These are phyloP conservation scores for Varecia variegata DNA, from an alignment of 2,797 vertebrate species.

Conservation along the genomic window DNA sequence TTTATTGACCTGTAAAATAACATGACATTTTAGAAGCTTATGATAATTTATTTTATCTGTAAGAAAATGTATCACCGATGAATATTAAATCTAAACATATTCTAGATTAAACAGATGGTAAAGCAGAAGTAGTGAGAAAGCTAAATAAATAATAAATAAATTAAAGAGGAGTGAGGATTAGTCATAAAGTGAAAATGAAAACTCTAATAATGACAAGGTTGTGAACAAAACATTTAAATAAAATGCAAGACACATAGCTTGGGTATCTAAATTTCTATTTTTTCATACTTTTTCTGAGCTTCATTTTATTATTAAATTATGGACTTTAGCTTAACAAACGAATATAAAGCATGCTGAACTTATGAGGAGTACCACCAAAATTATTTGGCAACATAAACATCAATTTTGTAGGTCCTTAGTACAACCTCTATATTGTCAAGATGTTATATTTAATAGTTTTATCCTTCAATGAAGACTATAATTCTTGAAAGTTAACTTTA, in stretches of 20 bases:
- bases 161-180: slow-evolving; percentile 51
- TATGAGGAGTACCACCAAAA: background rate
- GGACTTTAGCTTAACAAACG: background rate
- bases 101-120: slow-evolving; percentile 67
- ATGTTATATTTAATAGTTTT: background rate
- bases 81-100: slow-evolving; percentile 52
- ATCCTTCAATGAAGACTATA: background rate
- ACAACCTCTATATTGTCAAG: background rate
- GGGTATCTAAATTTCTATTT: background rate
- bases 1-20: slow-evolving; percentile 12
- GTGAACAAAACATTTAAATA: slow-evolving; percentile 73
- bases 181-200: slow-evolving; percentile 64
- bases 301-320: slow-evolving; percentile 49
- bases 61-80: slow-evolving; percentile 14
- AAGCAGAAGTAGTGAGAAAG: slow-evolving; percentile 69
- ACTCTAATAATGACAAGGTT: slow-evolving; percentile 69
- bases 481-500: background rate
- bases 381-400: background rate
- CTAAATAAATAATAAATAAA: slow-evolving; percentile 65
- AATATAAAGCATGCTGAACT: background rate
- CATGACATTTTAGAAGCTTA: slow-evolving; percentile 31
- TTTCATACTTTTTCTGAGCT: background rate
- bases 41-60: slow-evolving; percentile 13
- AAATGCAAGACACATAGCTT: slow-evolving; percentile 23
- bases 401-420: background rate